Percentiles rank a stretch among this genome's conserved stretches.
Evolutionary conservation across 2,113 vertebrate genomes (phyloP).

Genomic region (Aythya baeri): DNA sequence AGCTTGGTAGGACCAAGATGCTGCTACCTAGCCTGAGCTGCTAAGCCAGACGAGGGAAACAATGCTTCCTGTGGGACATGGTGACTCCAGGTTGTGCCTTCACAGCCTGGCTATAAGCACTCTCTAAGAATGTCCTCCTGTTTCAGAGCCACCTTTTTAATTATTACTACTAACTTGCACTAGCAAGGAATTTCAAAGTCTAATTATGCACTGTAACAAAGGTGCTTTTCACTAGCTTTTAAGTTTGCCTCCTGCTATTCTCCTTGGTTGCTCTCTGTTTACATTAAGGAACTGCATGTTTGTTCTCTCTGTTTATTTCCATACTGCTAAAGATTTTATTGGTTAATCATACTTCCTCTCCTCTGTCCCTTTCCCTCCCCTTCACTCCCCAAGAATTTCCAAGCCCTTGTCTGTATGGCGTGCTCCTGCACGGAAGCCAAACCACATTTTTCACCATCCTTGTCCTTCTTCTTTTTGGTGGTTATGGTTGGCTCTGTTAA

Average conservation of each 20-base stretch:
- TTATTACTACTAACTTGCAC: not conserved
- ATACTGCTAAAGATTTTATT: not conserved
- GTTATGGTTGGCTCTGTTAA: not conserved
- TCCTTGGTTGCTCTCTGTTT: not conserved
- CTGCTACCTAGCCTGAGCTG: not conserved
- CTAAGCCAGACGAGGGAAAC: not conserved
- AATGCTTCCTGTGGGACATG: not conserved
- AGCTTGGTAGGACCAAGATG: not conserved
- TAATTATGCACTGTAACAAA: not conserved
- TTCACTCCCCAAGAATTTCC: not conserved
- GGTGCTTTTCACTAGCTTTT: not conserved
- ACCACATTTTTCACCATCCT: not conserved
- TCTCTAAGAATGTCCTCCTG: not conserved
- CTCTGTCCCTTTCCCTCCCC: not conserved
- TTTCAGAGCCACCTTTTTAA: not conserved
- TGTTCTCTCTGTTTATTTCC: not conserved
- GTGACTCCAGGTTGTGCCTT: not conserved
- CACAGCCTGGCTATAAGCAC: not conserved
- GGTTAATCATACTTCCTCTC: not conserved
- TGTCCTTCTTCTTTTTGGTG: not conserved
- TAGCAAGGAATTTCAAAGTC: not conserved
- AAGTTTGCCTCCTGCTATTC: not conserved
- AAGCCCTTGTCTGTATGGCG: not conserved
- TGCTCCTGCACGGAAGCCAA: not conserved
- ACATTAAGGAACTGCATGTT: not conserved